Base-by-base conservation (phyloP, 2,797 vertebrate genomes). In the Argya squamiceps region DNA sequence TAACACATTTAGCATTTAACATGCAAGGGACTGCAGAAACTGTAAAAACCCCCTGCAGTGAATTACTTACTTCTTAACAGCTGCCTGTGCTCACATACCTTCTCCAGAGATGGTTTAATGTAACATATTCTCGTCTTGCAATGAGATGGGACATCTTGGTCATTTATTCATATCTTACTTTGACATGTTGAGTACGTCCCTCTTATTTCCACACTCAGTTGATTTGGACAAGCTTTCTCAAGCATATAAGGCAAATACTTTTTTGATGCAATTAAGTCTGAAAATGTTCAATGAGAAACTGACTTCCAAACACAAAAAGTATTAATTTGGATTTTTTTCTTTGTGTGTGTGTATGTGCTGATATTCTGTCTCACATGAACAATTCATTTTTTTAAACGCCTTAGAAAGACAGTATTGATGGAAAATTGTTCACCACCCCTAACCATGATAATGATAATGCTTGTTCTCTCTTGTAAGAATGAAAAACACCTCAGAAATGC, bases 321-420 rank as follows among this genome's bases (percentile, higher is more conserved):
- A 14, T 11, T 32, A 27, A 62, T 70, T 80, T 50, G 4, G 4
- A 37, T 2, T 27, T 27, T 32, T 29, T 63, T 36, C 4, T 39
- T 76, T 60, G 17, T 0, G 0, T 47, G 10, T 12, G 7, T 36
- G 3, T 36, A 21, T 24, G 3, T 27, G 15, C 10, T 65, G 3
- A 49, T 64, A 52, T 29, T 39, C 2, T 50, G 50, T 83, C 46
- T 83, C 23, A 55, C 12, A 39, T 13, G 8, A 58, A 34, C 6
- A 39, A 12, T 27, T 58, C 0, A 30, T 14, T 21, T 79, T 70
- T 64, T 53, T 32, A 22, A 30, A 22, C 32, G 78, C 8, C 18
- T 30, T 67, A 70, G 55, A 53, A 70, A 12, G 7, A 34, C 1
- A 41, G 3, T 53, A 88, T 64, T 56, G 21, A 43, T 50, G 22